These are phyloP conservation scores for Chouioia cunea DNA, from an alignment of 2,888 invertebrate genomes.

Conservation along the genomic window DNA sequence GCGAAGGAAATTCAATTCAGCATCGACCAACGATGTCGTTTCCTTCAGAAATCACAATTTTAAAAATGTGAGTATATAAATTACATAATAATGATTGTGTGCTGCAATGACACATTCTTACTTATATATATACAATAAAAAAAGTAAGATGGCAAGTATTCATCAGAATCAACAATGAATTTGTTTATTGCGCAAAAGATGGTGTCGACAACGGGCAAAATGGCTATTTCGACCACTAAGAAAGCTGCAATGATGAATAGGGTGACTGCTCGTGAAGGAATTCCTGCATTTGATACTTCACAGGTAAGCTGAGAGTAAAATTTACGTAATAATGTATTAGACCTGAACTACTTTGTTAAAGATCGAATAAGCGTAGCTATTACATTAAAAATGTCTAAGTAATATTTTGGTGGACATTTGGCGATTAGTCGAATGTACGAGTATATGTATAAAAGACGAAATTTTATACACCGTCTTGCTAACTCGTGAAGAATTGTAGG, in stretches of 20 bases:
- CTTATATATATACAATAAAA: too few species aligned
- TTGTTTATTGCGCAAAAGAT: too few species aligned
- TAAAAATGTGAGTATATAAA: slow-evolving; percentile 9
- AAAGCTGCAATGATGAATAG: too few species aligned
- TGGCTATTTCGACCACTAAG: too few species aligned
- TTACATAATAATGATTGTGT: neutral
- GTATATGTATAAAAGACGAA: neutral
- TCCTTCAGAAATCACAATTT: slow-evolving; percentile 28
- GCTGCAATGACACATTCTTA: too few species aligned
- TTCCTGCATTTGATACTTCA: neutral
- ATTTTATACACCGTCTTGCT: neutral
- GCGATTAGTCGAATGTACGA: neutral
- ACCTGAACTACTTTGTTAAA: too few species aligned
- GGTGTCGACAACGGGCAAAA: too few species aligned
- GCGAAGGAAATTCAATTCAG: neutral
- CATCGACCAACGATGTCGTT: neutral
- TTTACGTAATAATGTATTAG: too few species aligned
- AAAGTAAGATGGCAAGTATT: too few species aligned
- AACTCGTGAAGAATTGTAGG: neutral
- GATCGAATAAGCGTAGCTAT: neutral
- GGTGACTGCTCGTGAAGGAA: too few species aligned
- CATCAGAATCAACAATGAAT: too few species aligned
- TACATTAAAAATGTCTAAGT: neutral
- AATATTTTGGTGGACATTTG: slow-evolving; percentile 18
- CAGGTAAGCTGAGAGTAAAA: slow-evolving; percentile 4